Conservation (phyloP, 2,113 vertebrate species). For the Oreochromis tanganicae region DNA sequence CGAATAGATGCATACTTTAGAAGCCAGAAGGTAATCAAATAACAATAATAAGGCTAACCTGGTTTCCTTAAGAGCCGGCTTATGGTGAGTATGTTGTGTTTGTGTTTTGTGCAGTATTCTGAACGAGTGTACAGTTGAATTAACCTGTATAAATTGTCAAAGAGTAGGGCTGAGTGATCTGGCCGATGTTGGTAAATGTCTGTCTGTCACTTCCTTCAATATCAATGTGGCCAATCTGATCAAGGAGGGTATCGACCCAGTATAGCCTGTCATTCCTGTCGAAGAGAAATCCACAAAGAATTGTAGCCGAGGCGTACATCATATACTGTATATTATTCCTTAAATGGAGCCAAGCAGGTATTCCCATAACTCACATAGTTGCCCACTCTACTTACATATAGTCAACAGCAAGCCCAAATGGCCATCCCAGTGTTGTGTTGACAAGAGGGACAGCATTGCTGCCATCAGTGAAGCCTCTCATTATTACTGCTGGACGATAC, state of each 20-base stretch:
- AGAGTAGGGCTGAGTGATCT: constrained; percentile 66
- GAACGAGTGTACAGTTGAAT: background rate
- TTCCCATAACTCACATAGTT: background rate
- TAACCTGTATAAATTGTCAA: constrained; percentile 63
- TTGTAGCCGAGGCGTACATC: background rate
- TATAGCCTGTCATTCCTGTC: constrained; percentile 60
- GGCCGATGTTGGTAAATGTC: constrained; percentile 60
- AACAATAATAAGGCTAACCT: background rate
- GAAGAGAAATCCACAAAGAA: background rate
- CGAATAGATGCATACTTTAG: background rate
- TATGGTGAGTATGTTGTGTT: background rate
- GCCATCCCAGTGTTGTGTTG: constrained; percentile 66
- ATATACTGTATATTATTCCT: background rate
- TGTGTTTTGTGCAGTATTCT: background rate
- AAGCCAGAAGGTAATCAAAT: background rate
- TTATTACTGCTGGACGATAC: constrained; percentile 68
- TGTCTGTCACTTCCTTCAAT: constrained; percentile 54
- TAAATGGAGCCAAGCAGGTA: background rate
- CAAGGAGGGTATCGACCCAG: constrained; percentile 65
- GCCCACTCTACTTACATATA: constrained; percentile 40
- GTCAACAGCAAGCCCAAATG: constrained; percentile 63
- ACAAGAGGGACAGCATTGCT: constrained; percentile 63
- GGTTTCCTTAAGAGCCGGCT: background rate
- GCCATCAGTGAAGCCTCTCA: constrained; percentile 59
- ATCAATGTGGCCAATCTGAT: constrained; percentile 53